Conservation (phyloP, 1,140 invertebrate species). For the Calephelis nemesis region DNA sequence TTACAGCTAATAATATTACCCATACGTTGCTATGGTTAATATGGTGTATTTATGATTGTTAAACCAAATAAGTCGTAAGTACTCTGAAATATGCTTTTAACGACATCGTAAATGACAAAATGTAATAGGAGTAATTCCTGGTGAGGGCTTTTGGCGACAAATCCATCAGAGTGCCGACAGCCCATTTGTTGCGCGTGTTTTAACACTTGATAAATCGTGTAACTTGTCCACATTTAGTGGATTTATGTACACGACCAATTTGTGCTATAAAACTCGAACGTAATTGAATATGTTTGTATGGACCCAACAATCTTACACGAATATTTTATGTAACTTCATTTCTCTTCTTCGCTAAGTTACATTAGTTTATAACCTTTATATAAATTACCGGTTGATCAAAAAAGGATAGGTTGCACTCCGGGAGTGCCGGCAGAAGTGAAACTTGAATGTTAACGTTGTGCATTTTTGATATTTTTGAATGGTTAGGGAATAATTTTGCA, state of each 20-base stretch:
- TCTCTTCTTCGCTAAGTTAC: neutral
- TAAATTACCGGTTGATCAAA: too few relatives aligned
- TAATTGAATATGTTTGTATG: slow-evolving; percentile 18
- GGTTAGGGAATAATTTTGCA: too few relatives aligned
- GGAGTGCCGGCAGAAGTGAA: too few relatives aligned
- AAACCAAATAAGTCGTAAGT: too few relatives aligned
- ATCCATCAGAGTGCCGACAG: slow-evolving; percentile 72
- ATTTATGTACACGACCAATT: slow-evolving; percentile 61
- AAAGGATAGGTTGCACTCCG: too few relatives aligned
- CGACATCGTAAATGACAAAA: slow-evolving; percentile 11
- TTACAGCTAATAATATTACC: too few relatives aligned
- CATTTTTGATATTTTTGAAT: too few relatives aligned
- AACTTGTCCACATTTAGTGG: slow-evolving; percentile 52
- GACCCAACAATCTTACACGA: too few relatives aligned
- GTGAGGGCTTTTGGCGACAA: slow-evolving; percentile 52
- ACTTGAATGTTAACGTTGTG: too few relatives aligned
- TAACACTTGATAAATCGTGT: slow-evolving; percentile 64
- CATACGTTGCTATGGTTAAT: too few relatives aligned
- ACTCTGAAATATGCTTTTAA: neutral
- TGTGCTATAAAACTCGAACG: slow-evolving; percentile 18
- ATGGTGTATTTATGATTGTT: too few relatives aligned
- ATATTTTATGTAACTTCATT: too few relatives aligned
- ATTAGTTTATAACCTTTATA: neutral
- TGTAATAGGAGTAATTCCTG: slow-evolving; percentile 15
- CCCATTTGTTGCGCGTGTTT: slow-evolving; percentile 71